Percentiles rank a stretch among this genome's conserved stretches.
phyloP scores from a whole-genome alignment of 2,888 invertebrate species.

The Tuta absoluta region DNA sequence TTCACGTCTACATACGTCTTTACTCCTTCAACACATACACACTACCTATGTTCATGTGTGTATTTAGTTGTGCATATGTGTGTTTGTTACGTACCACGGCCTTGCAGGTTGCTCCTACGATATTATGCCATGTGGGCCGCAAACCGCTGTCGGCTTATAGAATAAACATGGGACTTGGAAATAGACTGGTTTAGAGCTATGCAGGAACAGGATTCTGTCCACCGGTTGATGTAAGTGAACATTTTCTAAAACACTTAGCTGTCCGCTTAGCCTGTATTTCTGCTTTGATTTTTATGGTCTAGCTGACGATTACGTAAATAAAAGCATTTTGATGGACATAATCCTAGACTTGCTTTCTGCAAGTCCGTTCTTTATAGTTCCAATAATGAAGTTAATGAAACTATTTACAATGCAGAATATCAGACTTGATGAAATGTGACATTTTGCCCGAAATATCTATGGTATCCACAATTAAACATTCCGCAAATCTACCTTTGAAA shows the following conservation, averaged over 20 bases:
- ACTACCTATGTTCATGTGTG: neutral
- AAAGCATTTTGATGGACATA: neutral
- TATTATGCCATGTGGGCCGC: conserved; percentile 20
- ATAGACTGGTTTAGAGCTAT: conserved; percentile 13
- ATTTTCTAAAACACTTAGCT: conserved; percentile 4
- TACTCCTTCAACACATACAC: neutral
- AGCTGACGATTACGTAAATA: neutral
- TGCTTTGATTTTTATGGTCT: neutral
- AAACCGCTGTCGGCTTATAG: neutral
- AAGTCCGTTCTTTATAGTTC: neutral
- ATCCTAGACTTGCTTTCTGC: too few relatives aligned
- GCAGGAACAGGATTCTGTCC: conserved; percentile 13
- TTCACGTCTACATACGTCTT: neutral
- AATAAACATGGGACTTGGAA: conserved; percentile 16
- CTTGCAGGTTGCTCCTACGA: conserved; percentile 18
- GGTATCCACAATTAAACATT: too few relatives aligned
- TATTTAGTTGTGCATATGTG: neutral
- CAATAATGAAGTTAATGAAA: too few relatives aligned
- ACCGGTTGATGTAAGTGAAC: conserved; percentile 1
- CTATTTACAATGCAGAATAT: too few relatives aligned
- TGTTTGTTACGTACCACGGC: neutral
- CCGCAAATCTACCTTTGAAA: too few relatives aligned
- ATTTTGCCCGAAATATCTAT: too few relatives aligned
- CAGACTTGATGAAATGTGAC: too few relatives aligned
- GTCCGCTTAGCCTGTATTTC: neutral